Base-by-base conservation (phyloP, 2,113 vertebrate species). In the Tragelaphus strepsiceros region DNA sequence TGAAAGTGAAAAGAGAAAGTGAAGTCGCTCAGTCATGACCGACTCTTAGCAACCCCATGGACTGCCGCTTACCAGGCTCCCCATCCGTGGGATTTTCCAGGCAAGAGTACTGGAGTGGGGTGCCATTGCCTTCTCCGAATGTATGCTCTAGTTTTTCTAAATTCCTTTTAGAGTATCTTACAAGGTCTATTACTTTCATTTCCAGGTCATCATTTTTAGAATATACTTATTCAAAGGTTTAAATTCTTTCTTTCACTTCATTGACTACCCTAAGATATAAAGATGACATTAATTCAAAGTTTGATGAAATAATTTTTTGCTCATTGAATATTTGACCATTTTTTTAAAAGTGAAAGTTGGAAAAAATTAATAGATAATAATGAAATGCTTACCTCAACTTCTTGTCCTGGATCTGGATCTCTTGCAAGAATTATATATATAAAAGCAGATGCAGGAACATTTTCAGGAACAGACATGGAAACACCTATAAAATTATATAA, bases 351-450 rank as follows among this genome's bases (percentile, higher is more conserved):
- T 56, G 16, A 86, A 84, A 62, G 7, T 80, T 90, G 15, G 49
- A 26, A 21, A 53, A 81, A 97, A 92, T 28, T 51, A 51, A 56
- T 49, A 53, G 53, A n/a, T 80, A 17, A 83, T 51, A 62, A 39
- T 59, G 16, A 77, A 61, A 82, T 12, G 94, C 90, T 71, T 97
- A 88, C 98, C 97, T 98, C 90, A 97, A 96, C 49, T 93, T 62
- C 94, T 97, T 98, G 90, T 80, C 67, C 83, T 84, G 84, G 49
- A 90, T 97, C 95, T 67, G 39, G 77, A 93, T 98, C 86, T 98
- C 89, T 93, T 97, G 91, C 90, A 96, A 98, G 95, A 97, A 98
- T 56, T 81, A 21, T 95, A 82, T 97, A 98, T 81, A 97, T 83
- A 96, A 82, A 91, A 94, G 93, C 58, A 64, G 62, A 97, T 74